Conservation (phyloP, 2,888 invertebrate genomes). For the Dryocosmus kuriphilus region DNA sequence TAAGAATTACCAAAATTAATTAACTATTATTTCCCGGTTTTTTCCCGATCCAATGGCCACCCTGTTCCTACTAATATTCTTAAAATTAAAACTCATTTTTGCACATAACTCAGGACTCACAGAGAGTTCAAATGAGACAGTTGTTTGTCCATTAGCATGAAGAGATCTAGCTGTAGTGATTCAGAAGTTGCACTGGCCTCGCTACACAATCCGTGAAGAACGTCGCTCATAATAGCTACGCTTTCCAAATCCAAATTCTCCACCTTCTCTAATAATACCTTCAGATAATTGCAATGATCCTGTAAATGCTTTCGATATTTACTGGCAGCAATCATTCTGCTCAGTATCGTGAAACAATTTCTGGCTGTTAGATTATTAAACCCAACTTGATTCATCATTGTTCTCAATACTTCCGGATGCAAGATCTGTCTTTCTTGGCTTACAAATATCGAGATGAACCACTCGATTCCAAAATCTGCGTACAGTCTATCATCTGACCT, state of each 20-base stretch:
- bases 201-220: constrained; percentile 85
- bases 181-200: constrained; percentile 76
- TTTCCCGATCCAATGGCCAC: too few species aligned
- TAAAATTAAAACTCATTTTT: not conserved
- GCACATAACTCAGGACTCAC: constrained; percentile 65
- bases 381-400: constrained; percentile 70
- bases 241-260: constrained; percentile 86
- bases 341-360: constrained; percentile 68
- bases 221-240: constrained; percentile 87
- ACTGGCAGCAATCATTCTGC: constrained; percentile 65
- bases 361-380: constrained; percentile 70
- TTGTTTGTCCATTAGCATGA: constrained; percentile 92
- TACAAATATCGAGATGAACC: constrained; percentile 70
- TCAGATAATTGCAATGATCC: constrained; percentile 81
- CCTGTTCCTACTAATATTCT: too few species aligned
- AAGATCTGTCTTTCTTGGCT: constrained; percentile 63
- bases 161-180: constrained; percentile 88
- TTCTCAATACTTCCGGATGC: constrained; percentile 72
- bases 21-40: too few species aligned
- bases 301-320: constrained; percentile 76
- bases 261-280: constrained; percentile 86
- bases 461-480: constrained; percentile 70
- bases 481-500: constrained; percentile 67
- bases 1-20: too few species aligned
- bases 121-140: constrained; percentile 83